Base-by-base conservation (phyloP, 2,797 vertebrate species). In the Propithecus perrieri region DNA sequence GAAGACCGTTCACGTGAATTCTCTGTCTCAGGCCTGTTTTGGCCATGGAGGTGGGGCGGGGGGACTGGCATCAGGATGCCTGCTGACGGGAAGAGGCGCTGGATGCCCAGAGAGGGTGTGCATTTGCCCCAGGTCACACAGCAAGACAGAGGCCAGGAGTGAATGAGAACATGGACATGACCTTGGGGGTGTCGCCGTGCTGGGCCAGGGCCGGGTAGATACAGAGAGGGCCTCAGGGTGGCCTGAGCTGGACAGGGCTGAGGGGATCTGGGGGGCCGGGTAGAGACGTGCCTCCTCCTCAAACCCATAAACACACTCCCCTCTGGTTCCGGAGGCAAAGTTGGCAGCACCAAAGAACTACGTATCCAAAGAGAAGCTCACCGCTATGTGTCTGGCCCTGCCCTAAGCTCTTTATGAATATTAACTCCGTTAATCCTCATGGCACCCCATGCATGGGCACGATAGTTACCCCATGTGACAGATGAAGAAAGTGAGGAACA, bases 71-170 rank as follows among this genome's bases (percentile, higher is more conserved):
- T 35, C 18, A 0, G 80, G 53, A 72, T 35, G 22, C 11, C 83
- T n/a, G 50, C 57, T 28, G 57, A n/a, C 33, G 33, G 67, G 53
- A 17, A 59, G n/a, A 80, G 22, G n/a, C 20, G 41, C 33, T 76
- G 20, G 76, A 59, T 61, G 11, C 61, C 85, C 26, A 28, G 61
- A 55, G 33, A 76, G 12, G 43, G 17, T 1, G 3, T 33, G 0
- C 6, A 0, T 28, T 57, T 71, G 4, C 4, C 84, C 90, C 0
- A 0, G 0, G 0, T 76, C 67, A 0, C 69, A 81, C 11, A 74
- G 76, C 46, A 85, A 86, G 87, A 59, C 24, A 67, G 53, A 9
- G 69, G 17, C 6, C 0, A 4, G 55, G 43, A 71, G 35, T 35
- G 48, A 74, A 63, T 0, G 1, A 69, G 80, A 79, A 59, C n/a